Conservation (phyloP, 2,113 vertebrate species). For the Oncorhynchus masou region DNA sequence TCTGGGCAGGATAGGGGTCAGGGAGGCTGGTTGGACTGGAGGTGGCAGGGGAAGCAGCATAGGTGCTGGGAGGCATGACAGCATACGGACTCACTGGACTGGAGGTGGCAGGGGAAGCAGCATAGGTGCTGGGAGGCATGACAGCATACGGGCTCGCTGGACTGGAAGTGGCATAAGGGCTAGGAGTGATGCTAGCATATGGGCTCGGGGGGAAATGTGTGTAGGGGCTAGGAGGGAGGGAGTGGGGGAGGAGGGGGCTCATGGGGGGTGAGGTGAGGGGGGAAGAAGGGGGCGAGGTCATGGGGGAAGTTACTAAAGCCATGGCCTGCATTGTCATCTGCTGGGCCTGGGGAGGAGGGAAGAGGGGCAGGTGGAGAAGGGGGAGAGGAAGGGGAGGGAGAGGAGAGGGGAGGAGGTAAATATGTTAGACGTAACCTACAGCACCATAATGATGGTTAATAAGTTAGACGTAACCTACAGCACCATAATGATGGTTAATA, state of each 20-base stretch:
- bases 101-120: slow-evolving; percentile 9
- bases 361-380: neutral
- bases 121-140: slow-evolving; percentile 39
- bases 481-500: slow-evolving; percentile 72
- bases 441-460: neutral
- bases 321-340: slow-evolving; percentile 85
- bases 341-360: slow-evolving; percentile 70
- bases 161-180: neutral
- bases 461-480: no score
- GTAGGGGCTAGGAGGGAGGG: slow-evolving; percentile 56
- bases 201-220: slow-evolving; percentile 10
- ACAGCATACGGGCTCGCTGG: neutral
- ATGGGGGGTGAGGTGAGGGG: slow-evolving; percentile 57
- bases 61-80: no score
- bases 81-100: no score
- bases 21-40: slow-evolving; percentile 14
- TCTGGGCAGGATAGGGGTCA: slow-evolving; percentile 19
- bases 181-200: neutral
- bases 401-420: neutral
- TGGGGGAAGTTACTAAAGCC: slow-evolving; percentile 66
- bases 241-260: slow-evolving; percentile 57
- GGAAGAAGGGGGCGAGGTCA: slow-evolving; percentile 60
- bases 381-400: neutral
- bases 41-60: no score
- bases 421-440: neutral